These are phyloP conservation scores for Xestobium rufovillosum DNA, from an alignment of 2,888 invertebrate species.

Conservation along the genomic window DNA sequence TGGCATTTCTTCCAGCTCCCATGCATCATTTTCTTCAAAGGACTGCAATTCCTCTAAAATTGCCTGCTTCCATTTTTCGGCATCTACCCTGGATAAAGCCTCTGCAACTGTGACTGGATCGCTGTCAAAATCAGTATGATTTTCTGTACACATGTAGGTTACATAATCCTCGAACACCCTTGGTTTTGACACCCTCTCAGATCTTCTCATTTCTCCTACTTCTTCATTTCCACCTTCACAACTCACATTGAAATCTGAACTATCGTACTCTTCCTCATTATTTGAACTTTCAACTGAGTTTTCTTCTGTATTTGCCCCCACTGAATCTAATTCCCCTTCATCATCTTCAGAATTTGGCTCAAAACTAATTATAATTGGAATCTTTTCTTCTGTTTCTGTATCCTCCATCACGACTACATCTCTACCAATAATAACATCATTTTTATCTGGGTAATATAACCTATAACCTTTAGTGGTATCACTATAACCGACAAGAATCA, in stretches of 20 bases:
- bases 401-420: too few species aligned
- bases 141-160: conserved; percentile 20
- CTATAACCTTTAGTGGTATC: conserved; percentile 22
- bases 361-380: too few species aligned
- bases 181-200: conserved; percentile 18
- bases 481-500: conserved; percentile 33
- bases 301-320: too few species aligned
- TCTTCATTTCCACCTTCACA: too few species aligned
- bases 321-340: too few species aligned
- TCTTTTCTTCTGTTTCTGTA: conserved; percentile 20
- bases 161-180: conserved; percentile 22
- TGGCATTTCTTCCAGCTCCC: too few species aligned
- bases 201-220: conserved; percentile 19
- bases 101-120: conserved; percentile 21
- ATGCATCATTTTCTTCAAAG: conserved; percentile 12
- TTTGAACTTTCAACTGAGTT: too few species aligned
- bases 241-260: too few species aligned
- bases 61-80: conserved; percentile 23
- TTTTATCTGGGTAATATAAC: conserved; percentile 30
- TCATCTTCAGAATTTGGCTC: too few species aligned
- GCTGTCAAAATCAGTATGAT: conserved; percentile 8
- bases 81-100: conserved; percentile 25
- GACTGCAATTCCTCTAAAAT: conserved; percentile 25
- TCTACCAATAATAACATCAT: conserved; percentile 17
- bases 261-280: too few species aligned